Evolutionary conservation across 2,797 vertebrate species (phyloP).

Genomic region (Sphenodon punctatus): DNA sequence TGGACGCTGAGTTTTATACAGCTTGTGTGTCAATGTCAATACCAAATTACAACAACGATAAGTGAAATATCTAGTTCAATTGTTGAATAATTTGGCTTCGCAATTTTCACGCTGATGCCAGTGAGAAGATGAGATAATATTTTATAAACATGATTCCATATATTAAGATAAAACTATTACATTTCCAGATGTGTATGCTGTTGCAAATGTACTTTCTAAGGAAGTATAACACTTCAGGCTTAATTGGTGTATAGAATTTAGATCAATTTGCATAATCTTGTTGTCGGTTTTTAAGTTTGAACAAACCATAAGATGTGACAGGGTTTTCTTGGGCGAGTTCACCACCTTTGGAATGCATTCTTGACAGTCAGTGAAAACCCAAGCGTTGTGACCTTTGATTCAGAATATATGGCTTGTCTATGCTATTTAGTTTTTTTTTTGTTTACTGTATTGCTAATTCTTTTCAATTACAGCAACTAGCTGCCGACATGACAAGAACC

Average conservation of each 20-base stretch:
- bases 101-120: slow-evolving; percentile 46
- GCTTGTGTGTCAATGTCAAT: slow-evolving; percentile 26
- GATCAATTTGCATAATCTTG: background rate
- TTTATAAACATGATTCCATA: slow-evolving; percentile 9
- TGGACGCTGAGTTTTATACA: too few relatives aligned
- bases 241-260: rapidly evolving
- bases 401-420: background rate
- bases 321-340: too few relatives aligned
- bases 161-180: background rate
- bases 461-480: background rate
- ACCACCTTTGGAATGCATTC: too few relatives aligned
- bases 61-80: background rate
- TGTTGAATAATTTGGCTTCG: slow-evolving; percentile 21
- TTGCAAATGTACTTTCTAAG: background rate
- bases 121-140: slow-evolving; percentile 19
- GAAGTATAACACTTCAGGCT: slow-evolving; percentile 14
- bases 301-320: background rate
- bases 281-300: background rate
- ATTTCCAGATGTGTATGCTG: background rate
- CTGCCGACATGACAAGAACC: background rate
- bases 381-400: too few relatives aligned
- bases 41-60: slow-evolving; percentile 22
- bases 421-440: background rate
- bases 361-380: too few relatives aligned
- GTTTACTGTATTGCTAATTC: background rate